Conservation (phyloP, 2,888 invertebrate species). For the Polydrusus tereticollis region DNA sequence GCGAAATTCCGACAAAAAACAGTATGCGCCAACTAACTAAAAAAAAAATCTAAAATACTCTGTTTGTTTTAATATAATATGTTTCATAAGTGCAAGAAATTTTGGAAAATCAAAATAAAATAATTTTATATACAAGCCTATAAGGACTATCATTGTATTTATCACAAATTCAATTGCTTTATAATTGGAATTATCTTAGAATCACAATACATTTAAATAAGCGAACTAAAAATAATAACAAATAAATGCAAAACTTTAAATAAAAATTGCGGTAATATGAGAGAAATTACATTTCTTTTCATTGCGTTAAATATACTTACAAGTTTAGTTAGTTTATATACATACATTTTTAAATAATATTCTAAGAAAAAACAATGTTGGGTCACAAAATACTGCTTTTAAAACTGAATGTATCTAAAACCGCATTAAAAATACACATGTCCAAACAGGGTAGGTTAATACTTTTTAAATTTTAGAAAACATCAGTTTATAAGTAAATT, state of each 20-base stretch:
- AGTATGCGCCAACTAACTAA: slow-evolving; percentile 23
- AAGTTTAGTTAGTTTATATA: slow-evolving; percentile 23
- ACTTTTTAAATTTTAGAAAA: too few relatives aligned
- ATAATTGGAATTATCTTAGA: slow-evolving; percentile 63
- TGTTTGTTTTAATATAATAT: slow-evolving; percentile 47
- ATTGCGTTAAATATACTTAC: slow-evolving; percentile 20
- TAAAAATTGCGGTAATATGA: slow-evolving; percentile 32
- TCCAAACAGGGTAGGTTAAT: neutral
- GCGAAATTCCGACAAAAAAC: slow-evolving; percentile 8
- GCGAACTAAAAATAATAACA: slow-evolving; percentile 61
- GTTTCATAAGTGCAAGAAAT: slow-evolving; percentile 43
- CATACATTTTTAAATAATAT: slow-evolving; percentile 32
- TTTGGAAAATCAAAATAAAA: slow-evolving; percentile 54
- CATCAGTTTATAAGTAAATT: too few relatives aligned
- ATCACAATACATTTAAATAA: slow-evolving; percentile 65
- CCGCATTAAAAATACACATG: neutral
- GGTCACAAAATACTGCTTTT: slow-evolving; percentile 41
- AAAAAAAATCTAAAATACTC: slow-evolving; percentile 35
- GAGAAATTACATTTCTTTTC: slow-evolving; percentile 36
- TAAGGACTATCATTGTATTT: slow-evolving; percentile 57
- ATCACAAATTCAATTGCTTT: slow-evolving; percentile 67
- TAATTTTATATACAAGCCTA: slow-evolving; percentile 58
- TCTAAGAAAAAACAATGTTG: slow-evolving; percentile 32
- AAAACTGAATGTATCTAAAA: slow-evolving; percentile 38
- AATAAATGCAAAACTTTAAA: slow-evolving; percentile 54